Percentiles rank a stretch among this genome's conserved stretches.
phyloP scores from a whole-genome alignment of 2,888 invertebrate species.

The Hypomecis punctinalis region DNA sequence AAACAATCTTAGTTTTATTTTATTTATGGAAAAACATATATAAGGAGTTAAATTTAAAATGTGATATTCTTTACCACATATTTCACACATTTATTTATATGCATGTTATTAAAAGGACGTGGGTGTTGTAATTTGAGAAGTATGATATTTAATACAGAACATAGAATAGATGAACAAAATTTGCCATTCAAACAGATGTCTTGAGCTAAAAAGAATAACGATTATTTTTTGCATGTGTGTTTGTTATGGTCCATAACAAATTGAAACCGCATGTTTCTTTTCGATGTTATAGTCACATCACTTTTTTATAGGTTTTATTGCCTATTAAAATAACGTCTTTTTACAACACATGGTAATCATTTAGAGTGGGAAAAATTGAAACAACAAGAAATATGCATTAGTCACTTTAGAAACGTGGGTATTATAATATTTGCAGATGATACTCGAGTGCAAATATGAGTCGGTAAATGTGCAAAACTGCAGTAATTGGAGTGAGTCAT shows the following conservation, averaged over 20 bases:
- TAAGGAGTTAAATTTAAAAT: no score
- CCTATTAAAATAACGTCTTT: constrained; percentile 55
- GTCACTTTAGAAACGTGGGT: constrained; percentile 23
- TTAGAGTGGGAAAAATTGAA: constrained; percentile 52
- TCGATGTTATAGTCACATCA: constrained; percentile 22
- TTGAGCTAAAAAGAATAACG: not conserved
- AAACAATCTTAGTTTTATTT: no score
- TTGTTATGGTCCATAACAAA: constrained; percentile 46
- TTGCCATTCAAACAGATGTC: not conserved
- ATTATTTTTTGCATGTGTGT: constrained; percentile 24
- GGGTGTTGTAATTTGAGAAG: not conserved
- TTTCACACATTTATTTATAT: not conserved
- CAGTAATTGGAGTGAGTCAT: no score
- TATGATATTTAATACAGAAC: not conserved
- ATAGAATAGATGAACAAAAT: no score
- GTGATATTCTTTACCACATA: no score
- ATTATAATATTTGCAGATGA: not conserved
- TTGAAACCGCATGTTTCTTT: constrained; percentile 63
- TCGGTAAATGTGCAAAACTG: no score
- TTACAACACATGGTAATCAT: constrained; percentile 65
- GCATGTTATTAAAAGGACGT: not conserved
- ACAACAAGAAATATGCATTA: constrained; percentile 57
- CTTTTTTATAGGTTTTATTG: constrained; percentile 48
- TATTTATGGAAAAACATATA: no score
- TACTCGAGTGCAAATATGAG: no score